Evolutionary conservation across 2,888 invertebrate genomes (phyloP), one percentile per base, ranked within the genome.

Genomic region (Sussaba pulchella): DNA sequence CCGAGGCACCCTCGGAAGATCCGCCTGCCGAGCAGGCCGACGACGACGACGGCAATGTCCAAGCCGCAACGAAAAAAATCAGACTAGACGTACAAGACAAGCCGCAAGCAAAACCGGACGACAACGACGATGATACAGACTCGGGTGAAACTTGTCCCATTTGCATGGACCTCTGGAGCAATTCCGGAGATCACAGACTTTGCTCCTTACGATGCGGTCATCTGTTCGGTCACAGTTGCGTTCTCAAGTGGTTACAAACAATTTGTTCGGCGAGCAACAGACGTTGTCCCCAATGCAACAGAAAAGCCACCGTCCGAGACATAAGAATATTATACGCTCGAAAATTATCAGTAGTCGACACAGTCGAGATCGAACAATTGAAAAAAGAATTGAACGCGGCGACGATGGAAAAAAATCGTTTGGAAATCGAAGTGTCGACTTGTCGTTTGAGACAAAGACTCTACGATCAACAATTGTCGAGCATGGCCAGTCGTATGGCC

Each of bases 191-290:
- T 0, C 99, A 99, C 91, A 94, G 98, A 69, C 92, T 99, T 1
- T 96, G 96, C n/a, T 95, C 97, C 0, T 92, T 99, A 8, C 96
- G 95, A 88, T 99, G 99, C 92, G 99, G 99, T 0, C 99, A 99
- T 92, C 92, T 99, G 6, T 99, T 98, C 92, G 99, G 99, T 0
- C 92, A 95, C 0, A 94, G 94, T 17, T 99, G 99, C 89, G 95
- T 98, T 8, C 92, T 94, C 67, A 93, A 95, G 41, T 98, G 98
- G 98, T 91, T 98, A 4, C 93, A 92, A 67, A 94, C 93, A 92
- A 93, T 85, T 63, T 90, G 81, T 78, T 83, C 91, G 0, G 91
- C 93, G 0, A 94, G 93, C 24, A 94, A 94, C n/a, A 94, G 95
- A 70, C 93, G 94, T 0, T 99, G 99, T 90, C 99, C 99, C 0